Percentiles rank a stretch among this genome's conserved stretches.
phyloP scores from a whole-genome alignment of 2,888 invertebrate species.

The Lithosia quadra region DNA sequence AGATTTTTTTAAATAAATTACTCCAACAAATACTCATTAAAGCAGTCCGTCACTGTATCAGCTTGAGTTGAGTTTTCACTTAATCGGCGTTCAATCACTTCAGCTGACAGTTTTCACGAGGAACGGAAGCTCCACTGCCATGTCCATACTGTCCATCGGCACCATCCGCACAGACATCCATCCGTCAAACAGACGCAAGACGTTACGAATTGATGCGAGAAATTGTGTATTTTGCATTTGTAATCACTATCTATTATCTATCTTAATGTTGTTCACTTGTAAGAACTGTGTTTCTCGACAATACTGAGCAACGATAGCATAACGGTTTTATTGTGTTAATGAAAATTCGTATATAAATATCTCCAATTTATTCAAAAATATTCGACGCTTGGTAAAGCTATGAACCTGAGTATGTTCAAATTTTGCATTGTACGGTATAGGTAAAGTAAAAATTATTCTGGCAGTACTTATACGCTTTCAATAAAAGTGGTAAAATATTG shows the following conservation, averaged over 20 bases:
- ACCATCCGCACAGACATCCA: too few relatives aligned
- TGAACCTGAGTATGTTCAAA: too few relatives aligned
- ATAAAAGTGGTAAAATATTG: too few relatives aligned
- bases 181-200: constrained; percentile 41
- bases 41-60: constrained; percentile 20
- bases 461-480: too few relatives aligned
- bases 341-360: too few relatives aligned
- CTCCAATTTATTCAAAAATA: too few relatives aligned
- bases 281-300: neutral
- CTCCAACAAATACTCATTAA: neutral
- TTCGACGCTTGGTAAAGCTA: too few relatives aligned
- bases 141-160: too few relatives aligned
- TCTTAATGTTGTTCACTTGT: constrained; percentile 14
- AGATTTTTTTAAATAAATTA: too few relatives aligned
- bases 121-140: constrained; percentile 22
- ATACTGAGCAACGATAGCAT: neutral
- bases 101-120: constrained; percentile 44
- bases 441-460: too few relatives aligned
- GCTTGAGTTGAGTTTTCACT: constrained; percentile 48
- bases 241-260: constrained; percentile 44
- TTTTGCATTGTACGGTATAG: too few relatives aligned
- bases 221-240: constrained; percentile 39
- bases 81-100: constrained; percentile 49
- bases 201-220: constrained; percentile 39
- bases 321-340: too few relatives aligned